phyloP scores from a whole-genome alignment of 2,888 invertebrate species.

The Deroplatys truncata region DNA sequence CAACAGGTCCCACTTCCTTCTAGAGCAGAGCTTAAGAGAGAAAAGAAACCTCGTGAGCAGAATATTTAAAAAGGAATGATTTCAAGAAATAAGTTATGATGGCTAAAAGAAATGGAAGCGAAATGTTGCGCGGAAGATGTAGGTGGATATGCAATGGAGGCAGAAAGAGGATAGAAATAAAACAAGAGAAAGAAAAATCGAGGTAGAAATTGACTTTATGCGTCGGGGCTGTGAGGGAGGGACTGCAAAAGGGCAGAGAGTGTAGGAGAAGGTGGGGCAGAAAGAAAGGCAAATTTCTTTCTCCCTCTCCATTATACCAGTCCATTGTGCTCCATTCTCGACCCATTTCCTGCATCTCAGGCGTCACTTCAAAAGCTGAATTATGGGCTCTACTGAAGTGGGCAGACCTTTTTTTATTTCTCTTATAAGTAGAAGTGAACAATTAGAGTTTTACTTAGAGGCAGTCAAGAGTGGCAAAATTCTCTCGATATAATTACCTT shows the following conservation, averaged over 20 bases:
- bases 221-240: neutral
- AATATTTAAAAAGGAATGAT: neutral
- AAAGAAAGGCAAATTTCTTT: constrained; percentile 22
- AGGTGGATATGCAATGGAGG: neutral
- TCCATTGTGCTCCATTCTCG: constrained; percentile 3
- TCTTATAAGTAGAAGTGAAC: neutral
- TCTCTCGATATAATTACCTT: neutral
- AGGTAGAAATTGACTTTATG: constrained; percentile 14
- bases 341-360: neutral
- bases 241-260: neutral
- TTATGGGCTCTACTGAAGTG: neutral
- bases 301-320: constrained; percentile 7
- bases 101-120: neutral
- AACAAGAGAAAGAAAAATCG: neutral
- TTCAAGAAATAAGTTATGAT: neutral
- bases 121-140: neutral
- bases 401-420: neutral
- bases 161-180: neutral
- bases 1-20: neutral
- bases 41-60: neutral
- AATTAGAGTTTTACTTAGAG: neutral
- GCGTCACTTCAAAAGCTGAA: constrained; percentile 12
- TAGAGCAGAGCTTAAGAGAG: neutral
- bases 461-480: neutral
- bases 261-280: neutral